Base-by-base conservation (phyloP, 2,888 invertebrate genomes). In the Drosophila phalerata region DNA sequence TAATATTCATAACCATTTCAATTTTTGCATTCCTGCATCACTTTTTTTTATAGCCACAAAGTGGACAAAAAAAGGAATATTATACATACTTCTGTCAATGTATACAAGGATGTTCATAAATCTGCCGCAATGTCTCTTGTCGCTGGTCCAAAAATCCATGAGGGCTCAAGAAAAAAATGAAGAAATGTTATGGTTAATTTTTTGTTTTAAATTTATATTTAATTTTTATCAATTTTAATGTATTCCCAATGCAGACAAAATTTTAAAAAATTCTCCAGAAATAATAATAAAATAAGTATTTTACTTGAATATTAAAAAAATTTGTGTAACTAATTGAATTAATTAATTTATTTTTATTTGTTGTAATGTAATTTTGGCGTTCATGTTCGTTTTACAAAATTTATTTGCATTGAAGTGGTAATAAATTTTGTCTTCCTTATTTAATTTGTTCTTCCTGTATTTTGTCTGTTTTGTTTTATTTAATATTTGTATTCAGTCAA, bases 1-100 rank as follows among this genome's bases (percentile, higher is more conserved):
- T 64, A 45, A 63, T 56, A 71, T 71, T 71, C 71, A 72, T 69
- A 72, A 69, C 71, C 63, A 60, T 64, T 72, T 64, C 64, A 72
- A 60, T 55, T 60, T 68, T 69, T 71, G 69, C 69, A 64, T 64
- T 60, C 64, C 51, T 60, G 62, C 63, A 58, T 43, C 53, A 22
- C 47, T 60, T 40, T 56, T 60, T 45, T 47, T 17, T 17, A 28
- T 47, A 25, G 10, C 22, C 43, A 22, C 22, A 25, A 43, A 56
- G 55, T 56, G 55, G 5, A 56, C 15, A 60, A 47, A 57, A 55
- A 55, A 28, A 28, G 5, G 25, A 22, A 25, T 34, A 43, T 43
- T 42, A 42, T 55, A 51, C 37, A 15, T 25, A 22, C n/a, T 22
- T 51, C 15, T 49, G 49, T 34, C 49, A 22, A 8, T 49, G 49